These are phyloP conservation scores for Adelphocoris suturalis DNA, from an alignment of 2,888 invertebrate species.

Conservation along the genomic window DNA sequence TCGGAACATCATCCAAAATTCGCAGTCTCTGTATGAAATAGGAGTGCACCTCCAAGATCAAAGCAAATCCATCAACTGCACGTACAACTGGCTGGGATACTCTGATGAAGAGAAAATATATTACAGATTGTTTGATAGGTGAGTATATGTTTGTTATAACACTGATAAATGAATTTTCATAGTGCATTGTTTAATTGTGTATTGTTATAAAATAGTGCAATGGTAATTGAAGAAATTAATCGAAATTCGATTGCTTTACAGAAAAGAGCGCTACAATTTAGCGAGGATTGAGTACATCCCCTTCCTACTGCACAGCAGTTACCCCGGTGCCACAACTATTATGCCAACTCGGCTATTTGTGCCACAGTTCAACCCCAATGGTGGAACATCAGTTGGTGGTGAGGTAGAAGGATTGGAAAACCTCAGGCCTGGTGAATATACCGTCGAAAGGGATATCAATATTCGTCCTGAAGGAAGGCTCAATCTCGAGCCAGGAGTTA, in stretches of 20 bases:
- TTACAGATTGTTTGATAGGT: slow-evolving; percentile 86
- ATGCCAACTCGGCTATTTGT: slow-evolving; percentile 87
- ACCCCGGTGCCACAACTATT: slow-evolving; percentile 91
- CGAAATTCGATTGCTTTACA: slow-evolving; percentile 76
- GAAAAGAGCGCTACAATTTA: slow-evolving; percentile 95
- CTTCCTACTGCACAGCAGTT: slow-evolving; percentile 92
- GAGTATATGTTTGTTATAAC: neutral
- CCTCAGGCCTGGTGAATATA: slow-evolving; percentile 90
- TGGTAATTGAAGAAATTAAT: neutral
- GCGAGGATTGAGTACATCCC: slow-evolving; percentile 95
- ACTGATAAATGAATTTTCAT: neutral
- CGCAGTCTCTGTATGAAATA: slow-evolving; percentile 94
- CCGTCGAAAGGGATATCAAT: slow-evolving; percentile 95
- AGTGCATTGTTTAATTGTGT: neutral
- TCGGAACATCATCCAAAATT: slow-evolving; percentile 95
- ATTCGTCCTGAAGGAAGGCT: slow-evolving; percentile 93
- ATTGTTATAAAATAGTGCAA: neutral
- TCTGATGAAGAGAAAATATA: slow-evolving; percentile 87
- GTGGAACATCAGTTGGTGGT: slow-evolving; percentile 89
- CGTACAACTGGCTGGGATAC: slow-evolving; percentile 95
- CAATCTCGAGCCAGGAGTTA: slow-evolving; percentile 92
- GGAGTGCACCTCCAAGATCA: slow-evolving; percentile 97
- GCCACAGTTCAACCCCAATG: slow-evolving; percentile 87
- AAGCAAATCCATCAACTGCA: slow-evolving; percentile 94
- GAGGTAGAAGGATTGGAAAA: slow-evolving; percentile 95